These are phyloP conservation scores for Epistrophe grossulariae DNA, from an alignment of 2,888 invertebrate species.

Conservation along the genomic window DNA sequence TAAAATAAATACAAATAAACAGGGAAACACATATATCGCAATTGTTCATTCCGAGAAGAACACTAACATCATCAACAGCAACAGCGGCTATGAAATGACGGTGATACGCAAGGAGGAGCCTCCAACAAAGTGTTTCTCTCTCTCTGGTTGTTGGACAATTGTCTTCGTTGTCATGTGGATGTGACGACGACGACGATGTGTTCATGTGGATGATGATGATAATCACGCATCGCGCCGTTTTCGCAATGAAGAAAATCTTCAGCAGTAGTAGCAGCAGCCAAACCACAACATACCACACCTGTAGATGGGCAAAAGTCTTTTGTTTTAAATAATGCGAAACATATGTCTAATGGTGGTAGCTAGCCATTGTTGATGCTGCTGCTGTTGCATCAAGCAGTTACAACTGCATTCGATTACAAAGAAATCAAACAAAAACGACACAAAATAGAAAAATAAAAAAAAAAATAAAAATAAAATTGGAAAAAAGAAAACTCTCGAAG, in stretches of 20 bases:
- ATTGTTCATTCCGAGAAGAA: constrained; percentile 68
- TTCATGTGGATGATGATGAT: constrained; percentile 62
- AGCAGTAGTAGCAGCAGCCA: not conserved
- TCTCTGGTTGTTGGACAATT: constrained; percentile 38
- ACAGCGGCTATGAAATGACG: not conserved
- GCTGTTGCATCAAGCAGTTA: constrained; percentile 41
- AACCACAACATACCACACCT: constrained; percentile 70
- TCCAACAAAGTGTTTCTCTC: not conserved
- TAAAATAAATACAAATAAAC: constrained; percentile 22
- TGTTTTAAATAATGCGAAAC: constrained; percentile 76
- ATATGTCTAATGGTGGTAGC: constrained; percentile 74
- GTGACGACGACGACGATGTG: constrained; percentile 51
- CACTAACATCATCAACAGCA: not conserved
- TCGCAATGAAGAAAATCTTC: constrained; percentile 70
- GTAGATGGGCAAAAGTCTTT: constrained; percentile 76
- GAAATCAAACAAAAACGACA: constrained; percentile 56
- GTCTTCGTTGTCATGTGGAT: constrained; percentile 42
- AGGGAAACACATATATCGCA: constrained; percentile 52
- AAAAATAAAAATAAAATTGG: constrained; percentile 29
- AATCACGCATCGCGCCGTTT: constrained; percentile 67
- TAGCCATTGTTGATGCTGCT: constrained; percentile 58
- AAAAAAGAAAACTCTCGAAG: constrained; percentile 78
- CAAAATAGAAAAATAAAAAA: constrained; percentile 5
- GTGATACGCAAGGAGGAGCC: constrained; percentile 13
- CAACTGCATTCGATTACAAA: constrained; percentile 75